phyloP scores from a whole-genome alignment of 2,888 invertebrate species.

The Carcina quercana region DNA sequence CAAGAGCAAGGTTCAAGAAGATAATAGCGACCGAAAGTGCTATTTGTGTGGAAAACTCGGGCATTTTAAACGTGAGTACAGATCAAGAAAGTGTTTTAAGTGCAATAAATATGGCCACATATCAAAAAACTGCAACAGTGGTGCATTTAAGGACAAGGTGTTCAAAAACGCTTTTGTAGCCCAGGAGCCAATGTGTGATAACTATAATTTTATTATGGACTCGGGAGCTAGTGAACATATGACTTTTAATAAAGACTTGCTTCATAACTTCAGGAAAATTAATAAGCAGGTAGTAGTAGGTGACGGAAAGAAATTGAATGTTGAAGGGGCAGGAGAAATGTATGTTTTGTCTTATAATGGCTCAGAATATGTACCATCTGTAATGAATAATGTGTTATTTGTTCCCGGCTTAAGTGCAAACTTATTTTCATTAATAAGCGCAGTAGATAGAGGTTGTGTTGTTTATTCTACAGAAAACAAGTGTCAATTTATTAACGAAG shows the following conservation, averaged over 20 bases:
- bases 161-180: slow-evolving; percentile 2
- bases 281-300: neutral
- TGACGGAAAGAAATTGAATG: neutral
- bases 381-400: neutral
- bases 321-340: neutral
- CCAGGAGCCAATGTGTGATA: neutral
- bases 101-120: neutral
- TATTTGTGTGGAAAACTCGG: neutral
- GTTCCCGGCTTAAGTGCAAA: neutral
- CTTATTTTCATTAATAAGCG: neutral
- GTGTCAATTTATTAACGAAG: neutral
- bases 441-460: neutral
- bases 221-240: slow-evolving; percentile 4
- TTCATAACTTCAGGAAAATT: neutral
- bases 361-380: neutral
- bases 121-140: neutral
- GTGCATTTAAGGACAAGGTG: neutral
- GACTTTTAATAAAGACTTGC: slow-evolving; percentile 1
- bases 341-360: neutral
- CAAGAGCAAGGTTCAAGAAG: neutral
- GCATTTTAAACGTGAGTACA: slow-evolving; percentile 2
- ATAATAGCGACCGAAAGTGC: slow-evolving; percentile 2
- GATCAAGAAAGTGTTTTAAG: neutral
- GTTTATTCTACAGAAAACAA: neutral
- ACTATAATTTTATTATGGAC: slow-evolving; percentile 1